Evolutionary conservation across 2,888 invertebrate genomes (phyloP).

Genomic region (Xestia xanthographa): DNA sequence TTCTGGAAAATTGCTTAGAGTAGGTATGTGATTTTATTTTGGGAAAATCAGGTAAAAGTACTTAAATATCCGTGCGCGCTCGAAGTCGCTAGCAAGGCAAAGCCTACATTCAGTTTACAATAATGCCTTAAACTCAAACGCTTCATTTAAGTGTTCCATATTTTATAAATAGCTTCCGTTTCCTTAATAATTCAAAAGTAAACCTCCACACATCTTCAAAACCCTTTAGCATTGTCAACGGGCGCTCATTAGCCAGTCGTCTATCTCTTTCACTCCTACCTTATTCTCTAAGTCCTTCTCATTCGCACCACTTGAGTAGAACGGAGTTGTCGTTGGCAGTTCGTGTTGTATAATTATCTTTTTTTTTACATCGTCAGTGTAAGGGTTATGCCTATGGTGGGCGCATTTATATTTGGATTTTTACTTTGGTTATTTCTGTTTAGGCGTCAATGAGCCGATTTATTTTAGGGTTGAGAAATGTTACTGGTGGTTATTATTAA

Average conservation of each 20-base stretch:
- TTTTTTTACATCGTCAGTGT: conserved; percentile 41
- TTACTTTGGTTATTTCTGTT: neutral
- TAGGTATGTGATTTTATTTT: neutral
- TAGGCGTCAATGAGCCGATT: conserved; percentile 3
- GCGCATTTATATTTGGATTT: conserved; percentile 7
- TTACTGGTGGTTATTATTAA: neutral
- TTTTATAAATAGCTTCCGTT: conserved; percentile 53
- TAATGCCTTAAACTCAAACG: neutral
- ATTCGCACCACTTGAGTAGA: conserved; percentile 65
- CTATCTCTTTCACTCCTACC: conserved; percentile 59
- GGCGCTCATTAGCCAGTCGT: conserved; percentile 74
- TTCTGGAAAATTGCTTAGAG: neutral
- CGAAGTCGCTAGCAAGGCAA: neutral
- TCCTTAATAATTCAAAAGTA: conserved; percentile 41
- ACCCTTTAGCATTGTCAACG: conserved; percentile 71
- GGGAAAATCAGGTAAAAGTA: neutral
- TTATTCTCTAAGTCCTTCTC: conserved; percentile 51
- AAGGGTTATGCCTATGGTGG: conserved; percentile 14
- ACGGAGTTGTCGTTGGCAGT: conserved; percentile 54
- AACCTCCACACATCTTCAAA: conserved; percentile 64
- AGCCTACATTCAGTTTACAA: neutral
- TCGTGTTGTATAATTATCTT: conserved; percentile 60
- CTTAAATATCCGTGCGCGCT: neutral
- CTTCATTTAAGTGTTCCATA: conserved; percentile 4
- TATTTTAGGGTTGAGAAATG: neutral